These are phyloP conservation scores for Leucoraja erinaceus DNA, from an alignment of 2,113 vertebrate species.

Conservation along the genomic window DNA sequence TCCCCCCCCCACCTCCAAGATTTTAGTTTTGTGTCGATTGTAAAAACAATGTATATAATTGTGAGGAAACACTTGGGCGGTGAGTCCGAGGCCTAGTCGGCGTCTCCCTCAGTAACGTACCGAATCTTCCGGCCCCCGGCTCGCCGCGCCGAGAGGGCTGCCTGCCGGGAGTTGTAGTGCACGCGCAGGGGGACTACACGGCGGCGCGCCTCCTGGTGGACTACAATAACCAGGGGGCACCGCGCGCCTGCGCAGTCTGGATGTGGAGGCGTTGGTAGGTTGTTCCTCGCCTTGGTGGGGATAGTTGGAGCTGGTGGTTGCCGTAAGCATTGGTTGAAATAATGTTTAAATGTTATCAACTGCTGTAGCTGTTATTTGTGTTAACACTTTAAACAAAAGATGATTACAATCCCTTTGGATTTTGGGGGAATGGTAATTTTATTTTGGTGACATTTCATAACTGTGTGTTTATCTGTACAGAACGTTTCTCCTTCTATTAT, in stretches of 20 bases:
- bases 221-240: background rate
- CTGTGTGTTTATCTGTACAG: background rate
- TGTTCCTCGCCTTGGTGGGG: no score
- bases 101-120: conserved; percentile 26
- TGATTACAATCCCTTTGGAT: background rate
- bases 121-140: background rate
- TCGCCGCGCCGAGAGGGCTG: background rate
- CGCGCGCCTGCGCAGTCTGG: background rate
- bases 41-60: background rate
- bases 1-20: background rate
- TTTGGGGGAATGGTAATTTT: background rate
- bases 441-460: background rate
- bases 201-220: background rate
- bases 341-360: background rate
- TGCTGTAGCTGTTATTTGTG: background rate
- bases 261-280: background rate
- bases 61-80: no score
- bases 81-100: conserved; percentile 1
- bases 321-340: background rate
- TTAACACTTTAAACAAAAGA: no score
- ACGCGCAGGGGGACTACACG: no score
- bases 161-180: background rate
- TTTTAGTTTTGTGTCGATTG: background rate
- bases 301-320: background rate
- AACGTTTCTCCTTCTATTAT: no score